These are phyloP conservation scores for Watsonalla binaria DNA, from an alignment of 2,888 invertebrate genomes.

Conservation along the genomic window DNA sequence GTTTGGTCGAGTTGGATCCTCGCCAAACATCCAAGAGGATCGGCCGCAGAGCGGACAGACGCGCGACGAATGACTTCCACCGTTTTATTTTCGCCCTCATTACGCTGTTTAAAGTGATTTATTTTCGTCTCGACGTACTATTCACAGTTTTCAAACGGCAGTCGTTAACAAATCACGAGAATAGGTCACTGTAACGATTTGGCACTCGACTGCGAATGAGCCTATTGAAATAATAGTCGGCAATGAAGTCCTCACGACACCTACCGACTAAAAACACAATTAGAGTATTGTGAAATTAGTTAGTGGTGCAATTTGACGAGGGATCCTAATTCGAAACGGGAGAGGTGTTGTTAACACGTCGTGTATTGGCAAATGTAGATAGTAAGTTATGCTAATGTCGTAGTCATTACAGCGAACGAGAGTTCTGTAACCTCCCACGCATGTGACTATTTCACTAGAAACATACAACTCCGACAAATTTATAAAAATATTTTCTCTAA, in stretches of 20 bases:
- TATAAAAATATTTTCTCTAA: slow-evolving; percentile 51
- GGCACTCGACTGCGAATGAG: slow-evolving; percentile 48
- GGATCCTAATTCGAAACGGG: slow-evolving; percentile 40
- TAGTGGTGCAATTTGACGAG: slow-evolving; percentile 45
- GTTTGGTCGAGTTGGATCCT: slow-evolving; percentile 58
- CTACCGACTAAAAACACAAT: slow-evolving; percentile 44
- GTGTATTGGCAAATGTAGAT: slow-evolving; percentile 32
- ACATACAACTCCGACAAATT: slow-evolving; percentile 34
- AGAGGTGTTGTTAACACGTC: slow-evolving; percentile 39
- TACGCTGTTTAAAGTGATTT: slow-evolving; percentile 70
- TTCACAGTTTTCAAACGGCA: slow-evolving; percentile 48
- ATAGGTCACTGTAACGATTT: slow-evolving; percentile 67
- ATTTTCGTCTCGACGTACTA: slow-evolving; percentile 58
- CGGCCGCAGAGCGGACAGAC: slow-evolving; percentile 57
- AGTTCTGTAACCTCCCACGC: slow-evolving; percentile 33
- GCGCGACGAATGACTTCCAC: slow-evolving; percentile 65
- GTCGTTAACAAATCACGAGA: slow-evolving; percentile 58
- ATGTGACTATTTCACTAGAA: slow-evolving; percentile 41
- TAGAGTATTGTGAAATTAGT: slow-evolving; percentile 57
- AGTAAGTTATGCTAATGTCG: slow-evolving; percentile 44
- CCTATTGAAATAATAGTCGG: slow-evolving; percentile 55
- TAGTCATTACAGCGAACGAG: slow-evolving; percentile 29
- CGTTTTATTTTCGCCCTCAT: slow-evolving; percentile 75
- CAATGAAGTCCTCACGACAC: slow-evolving; percentile 62
- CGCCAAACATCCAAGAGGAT: slow-evolving; percentile 53